A percentile compares a stretch with the other conserved stretches of the same genome.
Conservation (phyloP, 2,797 vertebrate genomes). For the Pyrocephalus nanus region DNA sequence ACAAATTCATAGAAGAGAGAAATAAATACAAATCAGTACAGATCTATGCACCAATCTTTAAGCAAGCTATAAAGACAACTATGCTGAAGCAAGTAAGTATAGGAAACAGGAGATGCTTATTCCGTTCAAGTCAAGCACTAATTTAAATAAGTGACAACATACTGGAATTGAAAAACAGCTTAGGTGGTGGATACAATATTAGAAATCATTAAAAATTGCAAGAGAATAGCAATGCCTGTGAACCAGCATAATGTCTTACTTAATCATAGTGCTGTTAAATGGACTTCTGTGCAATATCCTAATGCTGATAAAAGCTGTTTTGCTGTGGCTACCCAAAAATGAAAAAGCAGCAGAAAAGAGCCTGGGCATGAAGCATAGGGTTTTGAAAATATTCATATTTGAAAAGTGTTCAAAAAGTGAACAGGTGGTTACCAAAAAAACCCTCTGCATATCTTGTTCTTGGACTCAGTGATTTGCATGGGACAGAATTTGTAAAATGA, state of each 20-base stretch:
- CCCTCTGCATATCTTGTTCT: not conserved
- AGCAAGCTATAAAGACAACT: not conserved
- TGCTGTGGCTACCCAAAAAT: not conserved
- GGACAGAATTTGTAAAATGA: not conserved
- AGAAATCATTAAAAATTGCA: not conserved
- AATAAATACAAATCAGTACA: not conserved
- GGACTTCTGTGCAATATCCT: not conserved
- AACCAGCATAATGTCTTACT: not conserved
- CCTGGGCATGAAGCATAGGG: rapidly evolving
- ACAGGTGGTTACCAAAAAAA: not conserved
- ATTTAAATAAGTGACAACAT: not conserved
- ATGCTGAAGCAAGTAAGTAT: not conserved
- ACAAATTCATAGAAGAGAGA: not conserved
- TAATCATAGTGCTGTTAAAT: not conserved
- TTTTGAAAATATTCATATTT: not conserved
- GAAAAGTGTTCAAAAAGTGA: not conserved
- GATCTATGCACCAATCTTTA: not conserved
- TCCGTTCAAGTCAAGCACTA: not conserved
- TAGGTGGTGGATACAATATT: not conserved
- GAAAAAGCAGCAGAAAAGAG: not conserved
- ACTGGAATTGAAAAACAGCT: not conserved
- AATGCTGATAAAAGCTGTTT: not conserved
- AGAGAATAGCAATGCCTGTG: not conserved
- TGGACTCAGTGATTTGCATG: not conserved
- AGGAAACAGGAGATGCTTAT: not conserved